Conservation (phyloP, 2,113 vertebrate genomes). For the Zosterops hypoxanthus region DNA sequence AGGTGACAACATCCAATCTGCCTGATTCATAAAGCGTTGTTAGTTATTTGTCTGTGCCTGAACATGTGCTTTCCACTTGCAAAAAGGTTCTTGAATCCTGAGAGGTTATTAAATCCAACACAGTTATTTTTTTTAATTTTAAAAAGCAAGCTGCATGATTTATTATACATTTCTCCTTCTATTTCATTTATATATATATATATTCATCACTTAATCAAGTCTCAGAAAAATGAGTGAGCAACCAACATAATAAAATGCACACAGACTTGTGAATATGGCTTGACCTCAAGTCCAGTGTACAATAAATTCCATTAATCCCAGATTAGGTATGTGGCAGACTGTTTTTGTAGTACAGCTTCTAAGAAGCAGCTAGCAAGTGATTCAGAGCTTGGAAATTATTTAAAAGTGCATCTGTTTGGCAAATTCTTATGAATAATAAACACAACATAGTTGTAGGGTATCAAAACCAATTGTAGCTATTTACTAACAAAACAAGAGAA, state of each 20-base stretch:
- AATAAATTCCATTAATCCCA: background rate
- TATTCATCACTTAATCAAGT: background rate
- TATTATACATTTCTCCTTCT: background rate
- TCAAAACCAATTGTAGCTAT: background rate
- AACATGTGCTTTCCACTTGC: background rate
- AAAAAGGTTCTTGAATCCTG: background rate
- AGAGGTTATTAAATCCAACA: background rate
- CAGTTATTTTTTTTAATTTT: background rate
- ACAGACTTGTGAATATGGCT: background rate
- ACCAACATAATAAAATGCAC: background rate
- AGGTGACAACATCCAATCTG: background rate
- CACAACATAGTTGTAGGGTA: background rate
- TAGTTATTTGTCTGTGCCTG: background rate
- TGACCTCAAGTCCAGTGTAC: background rate
- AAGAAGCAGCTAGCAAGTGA: background rate
- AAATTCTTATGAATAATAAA: background rate
- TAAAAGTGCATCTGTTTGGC: background rate
- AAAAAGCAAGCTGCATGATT: background rate
- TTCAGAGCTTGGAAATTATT: background rate
- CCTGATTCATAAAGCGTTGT: background rate
- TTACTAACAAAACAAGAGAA: background rate
- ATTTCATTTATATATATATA: background rate
- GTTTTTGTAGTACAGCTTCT: background rate
- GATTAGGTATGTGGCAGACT: background rate
- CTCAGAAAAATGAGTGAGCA: background rate